Evolutionary conservation across 2,113 vertebrate species (phyloP).

Genomic region (Oxyura jamaicensis): DNA sequence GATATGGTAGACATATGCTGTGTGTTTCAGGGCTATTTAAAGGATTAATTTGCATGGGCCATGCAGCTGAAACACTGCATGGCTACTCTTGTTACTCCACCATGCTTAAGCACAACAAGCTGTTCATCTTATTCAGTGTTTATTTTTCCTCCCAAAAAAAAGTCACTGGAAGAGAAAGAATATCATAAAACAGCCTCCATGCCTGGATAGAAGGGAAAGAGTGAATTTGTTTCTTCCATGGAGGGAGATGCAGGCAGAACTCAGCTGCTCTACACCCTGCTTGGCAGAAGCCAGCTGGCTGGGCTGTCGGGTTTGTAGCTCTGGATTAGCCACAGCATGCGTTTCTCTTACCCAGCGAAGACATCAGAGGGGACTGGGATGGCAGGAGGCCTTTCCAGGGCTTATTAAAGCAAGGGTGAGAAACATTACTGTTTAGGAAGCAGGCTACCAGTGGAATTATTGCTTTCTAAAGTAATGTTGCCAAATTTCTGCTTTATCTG

Average conservation of each 20-base stretch:
- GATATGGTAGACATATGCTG: background rate
- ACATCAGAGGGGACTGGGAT: fast-evolving
- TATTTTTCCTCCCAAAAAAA: background rate
- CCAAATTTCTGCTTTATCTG: background rate
- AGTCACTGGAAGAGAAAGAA: background rate
- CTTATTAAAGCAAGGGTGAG: background rate
- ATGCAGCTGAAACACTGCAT: background rate
- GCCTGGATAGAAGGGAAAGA: background rate
- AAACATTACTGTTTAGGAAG: background rate
- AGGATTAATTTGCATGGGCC: background rate
- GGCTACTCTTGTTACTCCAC: background rate
- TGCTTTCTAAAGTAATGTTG: background rate
- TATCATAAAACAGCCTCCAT: background rate
- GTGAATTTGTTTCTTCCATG: background rate
- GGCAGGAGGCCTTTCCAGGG: background rate
- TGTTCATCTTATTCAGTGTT: background rate
- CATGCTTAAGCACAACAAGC: background rate
- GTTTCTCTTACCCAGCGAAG: background rate
- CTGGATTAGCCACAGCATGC: background rate
- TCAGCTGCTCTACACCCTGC: background rate
- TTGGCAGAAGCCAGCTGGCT: background rate
- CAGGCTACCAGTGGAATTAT: background rate
- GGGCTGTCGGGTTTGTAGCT: background rate
- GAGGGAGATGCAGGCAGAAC: background rate
- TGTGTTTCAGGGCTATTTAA: background rate